Evolutionary conservation across 92 coral and sea anemone genomes (phyloP).

Genomic region (Montipora capitata): DNA sequence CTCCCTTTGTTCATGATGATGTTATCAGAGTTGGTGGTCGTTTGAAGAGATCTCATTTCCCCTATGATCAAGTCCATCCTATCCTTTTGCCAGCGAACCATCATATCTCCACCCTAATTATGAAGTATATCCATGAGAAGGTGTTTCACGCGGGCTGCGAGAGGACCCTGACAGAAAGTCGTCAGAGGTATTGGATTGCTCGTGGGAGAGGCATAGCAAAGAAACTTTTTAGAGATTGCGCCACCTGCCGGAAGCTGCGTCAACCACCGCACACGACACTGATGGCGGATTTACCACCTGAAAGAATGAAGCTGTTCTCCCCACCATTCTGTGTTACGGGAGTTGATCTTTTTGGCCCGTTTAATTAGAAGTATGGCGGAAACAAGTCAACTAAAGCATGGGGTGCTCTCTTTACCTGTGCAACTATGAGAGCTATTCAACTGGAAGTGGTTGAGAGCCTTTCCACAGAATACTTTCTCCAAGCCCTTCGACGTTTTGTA

Average conservation of each 20-base stretch:
- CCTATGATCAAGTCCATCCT: slow-evolving; percentile 65
- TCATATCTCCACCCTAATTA: slow-evolving; percentile 56
- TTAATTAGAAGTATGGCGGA: slow-evolving; percentile 45
- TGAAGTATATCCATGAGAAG: slow-evolving; percentile 30
- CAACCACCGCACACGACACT: slow-evolving; percentile 63
- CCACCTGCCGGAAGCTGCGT: slow-evolving; percentile 54
- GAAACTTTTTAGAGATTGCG: slow-evolving; percentile 20
- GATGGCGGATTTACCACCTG: slow-evolving; percentile 72
- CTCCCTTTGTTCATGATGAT: slow-evolving; percentile 57
- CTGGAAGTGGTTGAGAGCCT: slow-evolving; percentile 55
- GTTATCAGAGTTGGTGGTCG: slow-evolving; percentile 70
- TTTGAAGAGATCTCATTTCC: slow-evolving; percentile 35
- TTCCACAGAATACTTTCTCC: slow-evolving; percentile 52
- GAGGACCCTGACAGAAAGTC: slow-evolving; percentile 57
- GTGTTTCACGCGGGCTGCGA: slow-evolving; percentile 59
- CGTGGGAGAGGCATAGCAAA: slow-evolving; percentile 52
- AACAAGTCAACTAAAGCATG: slow-evolving; percentile 19
- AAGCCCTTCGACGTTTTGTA: slow-evolving; percentile 52
- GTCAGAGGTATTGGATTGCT: slow-evolving; percentile 50
- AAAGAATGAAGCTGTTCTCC: slow-evolving; percentile 44
- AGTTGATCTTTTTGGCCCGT: slow-evolving; percentile 69
- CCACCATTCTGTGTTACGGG: slow-evolving; percentile 71
- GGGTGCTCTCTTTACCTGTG: slow-evolving; percentile 61
- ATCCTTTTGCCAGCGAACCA: slow-evolving; percentile 58
- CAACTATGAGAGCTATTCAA: slow-evolving; percentile 54